These are phyloP conservation scores for Bombus cullumanus DNA, from an alignment of 1,140 invertebrate genomes.

Conservation along the genomic window DNA sequence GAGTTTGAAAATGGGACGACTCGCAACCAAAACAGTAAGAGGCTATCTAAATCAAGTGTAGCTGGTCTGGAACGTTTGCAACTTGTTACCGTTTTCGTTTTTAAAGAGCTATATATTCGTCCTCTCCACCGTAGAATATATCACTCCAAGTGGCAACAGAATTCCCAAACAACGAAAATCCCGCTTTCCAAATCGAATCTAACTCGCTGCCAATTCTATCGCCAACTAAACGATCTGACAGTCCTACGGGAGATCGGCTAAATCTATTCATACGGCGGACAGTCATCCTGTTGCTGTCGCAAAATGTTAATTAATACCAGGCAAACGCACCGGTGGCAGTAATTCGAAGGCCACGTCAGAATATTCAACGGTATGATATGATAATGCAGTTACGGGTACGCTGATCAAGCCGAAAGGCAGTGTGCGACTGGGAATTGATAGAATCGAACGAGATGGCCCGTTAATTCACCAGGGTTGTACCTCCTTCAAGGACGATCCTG, in stretches of 20 bases:
- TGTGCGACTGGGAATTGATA: slow-evolving; percentile 40
- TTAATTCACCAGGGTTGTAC: slow-evolving; percentile 43
- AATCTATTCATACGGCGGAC: not conserved
- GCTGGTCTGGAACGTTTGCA: too few relatives aligned
- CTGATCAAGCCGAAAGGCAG: slow-evolving; percentile 33
- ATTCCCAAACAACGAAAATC: not conserved
- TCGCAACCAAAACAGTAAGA: too few relatives aligned
- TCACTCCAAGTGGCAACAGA: too few relatives aligned
- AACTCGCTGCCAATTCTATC: too few relatives aligned
- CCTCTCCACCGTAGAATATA: not conserved
- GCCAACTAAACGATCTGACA: not conserved
- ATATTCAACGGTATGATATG: slow-evolving; percentile 55
- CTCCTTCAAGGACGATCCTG: not conserved
- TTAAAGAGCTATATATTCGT: not conserved
- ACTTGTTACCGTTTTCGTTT: not conserved
- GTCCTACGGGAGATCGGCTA: not conserved
- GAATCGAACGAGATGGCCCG: slow-evolving; percentile 37
- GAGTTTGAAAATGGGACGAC: too few relatives aligned
- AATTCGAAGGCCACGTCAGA: slow-evolving; percentile 64
- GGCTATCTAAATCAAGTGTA: too few relatives aligned
- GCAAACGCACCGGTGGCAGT: slow-evolving; percentile 69
- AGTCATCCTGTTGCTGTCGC: slow-evolving; percentile 29
- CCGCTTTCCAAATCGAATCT: not conserved
- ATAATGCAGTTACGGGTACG: slow-evolving; percentile 67
- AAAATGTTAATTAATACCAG: slow-evolving; percentile 73